phyloP scores from a whole-genome alignment of 2,888 invertebrate genomes.

The Gerosis bhagava region DNA sequence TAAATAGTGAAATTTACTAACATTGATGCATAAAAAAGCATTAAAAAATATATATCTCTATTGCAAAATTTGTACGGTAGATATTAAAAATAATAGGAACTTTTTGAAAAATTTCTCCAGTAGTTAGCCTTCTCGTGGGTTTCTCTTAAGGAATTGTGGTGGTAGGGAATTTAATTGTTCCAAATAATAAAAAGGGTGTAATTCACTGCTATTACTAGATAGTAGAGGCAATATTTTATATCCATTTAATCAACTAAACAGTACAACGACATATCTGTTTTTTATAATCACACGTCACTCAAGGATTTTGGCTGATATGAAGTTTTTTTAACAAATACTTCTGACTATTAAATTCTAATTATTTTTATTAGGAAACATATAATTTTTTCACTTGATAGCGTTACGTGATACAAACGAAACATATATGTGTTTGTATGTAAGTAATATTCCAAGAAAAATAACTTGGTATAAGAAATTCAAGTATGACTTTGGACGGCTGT shows the following conservation, averaged over 20 bases:
- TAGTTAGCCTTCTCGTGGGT: constrained; percentile 69
- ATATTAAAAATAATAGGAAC: constrained; percentile 55
- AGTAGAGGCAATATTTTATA: constrained; percentile 73
- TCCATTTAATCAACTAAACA: constrained; percentile 58
- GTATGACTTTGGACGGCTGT: no score
- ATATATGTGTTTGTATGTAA: no score
- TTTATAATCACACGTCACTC: no score
- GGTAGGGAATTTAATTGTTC: constrained; percentile 54
- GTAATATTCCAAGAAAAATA: no score
- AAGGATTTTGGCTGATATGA: no score
- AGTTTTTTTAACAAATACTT: no score
- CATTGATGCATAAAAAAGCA: constrained; percentile 59
- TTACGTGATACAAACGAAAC: no score
- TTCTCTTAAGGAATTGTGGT: constrained; percentile 48
- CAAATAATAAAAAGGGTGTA: constrained; percentile 50
- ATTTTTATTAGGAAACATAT: no score
- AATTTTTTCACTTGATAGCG: no score
- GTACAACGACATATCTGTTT: constrained; percentile 76
- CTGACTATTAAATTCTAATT: no score
- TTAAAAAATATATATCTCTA: constrained; percentile 62
- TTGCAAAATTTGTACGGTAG: constrained; percentile 75
- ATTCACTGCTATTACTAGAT: constrained; percentile 65
- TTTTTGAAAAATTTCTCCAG: constrained; percentile 68
- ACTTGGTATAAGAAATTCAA: no score
- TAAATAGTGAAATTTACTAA: constrained; percentile 53